Base-by-base conservation (phyloP, 2,113 vertebrate species). In the Trematocara unimaculatum region DNA sequence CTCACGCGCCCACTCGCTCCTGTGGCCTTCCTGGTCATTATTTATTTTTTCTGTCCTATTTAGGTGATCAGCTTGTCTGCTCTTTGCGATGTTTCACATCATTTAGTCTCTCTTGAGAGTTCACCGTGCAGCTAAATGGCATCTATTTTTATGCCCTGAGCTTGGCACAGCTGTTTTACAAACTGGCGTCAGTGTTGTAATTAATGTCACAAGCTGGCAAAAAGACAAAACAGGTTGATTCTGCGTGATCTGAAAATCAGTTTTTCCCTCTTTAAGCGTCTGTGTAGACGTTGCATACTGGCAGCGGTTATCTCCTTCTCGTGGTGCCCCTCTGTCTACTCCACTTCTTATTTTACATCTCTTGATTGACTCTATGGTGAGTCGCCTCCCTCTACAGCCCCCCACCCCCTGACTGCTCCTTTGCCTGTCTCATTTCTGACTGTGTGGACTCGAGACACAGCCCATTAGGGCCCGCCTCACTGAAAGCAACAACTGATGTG, bases 401-500 rank as follows among this genome's bases (percentile, higher is more conserved):
- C 15, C 54, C 62, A 83, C 74, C 35, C 84, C 79, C 23, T 33
- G 40, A 70, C 82, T 89, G 82, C 79, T 85, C 72, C 84, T 70
- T 60, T 42, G 83, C 77, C 81, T 79, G 91, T 85, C 84, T 88
- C 54, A 17, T 88, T 88, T 86, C 78, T 81, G 72, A 90, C 14
- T 29, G 84, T 23, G 81, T 87, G 89, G 92, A 91, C 88, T 93
- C 88, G 82, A 92, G 94, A 88, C 56, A 35, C 88, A 87, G 78
- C 82, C 87, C 78, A 89, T 94, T 94, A 90, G 91, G 89, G 81
- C 83, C 90, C 17, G 86, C 88, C 86, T 92, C 91, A 88, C 40
- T 94, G 84, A 94, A 84, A 90, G 87, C 92, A 90, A 89, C 91
- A 92, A 88, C 72, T 91, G 90, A 95, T 94, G 91, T 88, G 87